Evolutionary conservation across 2,797 vertebrate species (phyloP).

Genomic region (Eidolon dupreanum): DNA sequence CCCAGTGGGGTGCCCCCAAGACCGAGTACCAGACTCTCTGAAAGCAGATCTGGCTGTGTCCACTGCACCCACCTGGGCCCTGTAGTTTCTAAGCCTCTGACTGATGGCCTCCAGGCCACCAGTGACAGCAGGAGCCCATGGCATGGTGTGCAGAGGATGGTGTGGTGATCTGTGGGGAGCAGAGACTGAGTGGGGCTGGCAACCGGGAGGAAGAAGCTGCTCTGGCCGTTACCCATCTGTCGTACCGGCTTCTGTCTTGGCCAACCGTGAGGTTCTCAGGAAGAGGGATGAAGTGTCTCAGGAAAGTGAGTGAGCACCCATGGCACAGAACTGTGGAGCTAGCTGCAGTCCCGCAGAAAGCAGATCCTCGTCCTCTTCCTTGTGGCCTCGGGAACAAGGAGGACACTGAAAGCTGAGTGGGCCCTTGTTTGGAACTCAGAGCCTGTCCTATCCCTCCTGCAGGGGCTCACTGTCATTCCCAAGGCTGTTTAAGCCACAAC

Average conservation of each 20-base stretch:
- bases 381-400: background rate
- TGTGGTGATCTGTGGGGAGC: background rate
- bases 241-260: background rate
- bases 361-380: background rate
- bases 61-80: background rate
- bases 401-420: background rate
- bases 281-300: rapidly evolving
- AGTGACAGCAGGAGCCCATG: background rate
- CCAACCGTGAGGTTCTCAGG: background rate
- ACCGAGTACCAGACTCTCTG: background rate
- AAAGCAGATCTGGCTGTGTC: background rate
- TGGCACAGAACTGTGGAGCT: background rate
- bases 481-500: background rate
- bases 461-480: background rate
- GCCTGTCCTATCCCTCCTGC: slow-evolving; percentile 56
- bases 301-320: background rate
- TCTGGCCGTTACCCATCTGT: background rate
- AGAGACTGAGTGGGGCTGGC: background rate
- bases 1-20: rapidly evolving
- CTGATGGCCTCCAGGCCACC: too few relatives aligned
- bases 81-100: background rate
- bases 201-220: background rate
- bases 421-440: slow-evolving; percentile 38
- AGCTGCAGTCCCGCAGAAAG: background rate
- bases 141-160: rapidly evolving